Evolutionary conservation across 2,797 vertebrate species (phyloP), one percentile per base, ranked within the genome.

Genomic region (Ammospiza maritima): DNA sequence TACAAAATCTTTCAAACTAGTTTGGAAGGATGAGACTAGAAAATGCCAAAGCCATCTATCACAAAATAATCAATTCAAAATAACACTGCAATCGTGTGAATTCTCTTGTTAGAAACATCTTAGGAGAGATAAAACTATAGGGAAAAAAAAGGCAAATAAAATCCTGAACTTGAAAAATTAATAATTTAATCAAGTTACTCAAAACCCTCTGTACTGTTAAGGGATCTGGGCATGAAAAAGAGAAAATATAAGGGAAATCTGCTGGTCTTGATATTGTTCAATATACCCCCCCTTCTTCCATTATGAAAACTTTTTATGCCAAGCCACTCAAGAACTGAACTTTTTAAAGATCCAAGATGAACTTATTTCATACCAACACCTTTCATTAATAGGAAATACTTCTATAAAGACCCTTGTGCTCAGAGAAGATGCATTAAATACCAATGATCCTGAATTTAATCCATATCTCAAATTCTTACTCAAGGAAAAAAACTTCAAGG

Each of bases 1-100:
- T 70, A 90, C 54, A 83, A 91, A 77, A 89, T 73, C 86, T 96
- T 93, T 89, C 88, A 73, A 65, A 88, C 83, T 45, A 76, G 60
- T 48, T 91, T 18, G n/a, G 62, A 91, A 92, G 30, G 50, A 80
- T 79, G 20, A 74, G 42, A 67, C 36, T 51, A 70, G 67, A 85
- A 93, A 84, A 84, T 38, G 77, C 40, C 58, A 70, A 51, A 93
- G 44, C 36, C 26, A 25, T 56, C 85, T 53, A 88, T 38, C 80
- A 73, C 64, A 76, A 72, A 75, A 67, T 32, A 66, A 88, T 76
- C 60, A n/a, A 57, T 5, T 48, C 50, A 64, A 57, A 66, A 13
- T 30, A 78, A 56, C 19, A 32, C 30, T n/a, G 34, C 40, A 42
- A 29, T 30, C 57, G 30, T 56, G 12, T 4, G 2, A 5, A 45